Base-by-base conservation (phyloP, 1,140 invertebrate genomes). In the Brachionus paranguensis region DNA sequence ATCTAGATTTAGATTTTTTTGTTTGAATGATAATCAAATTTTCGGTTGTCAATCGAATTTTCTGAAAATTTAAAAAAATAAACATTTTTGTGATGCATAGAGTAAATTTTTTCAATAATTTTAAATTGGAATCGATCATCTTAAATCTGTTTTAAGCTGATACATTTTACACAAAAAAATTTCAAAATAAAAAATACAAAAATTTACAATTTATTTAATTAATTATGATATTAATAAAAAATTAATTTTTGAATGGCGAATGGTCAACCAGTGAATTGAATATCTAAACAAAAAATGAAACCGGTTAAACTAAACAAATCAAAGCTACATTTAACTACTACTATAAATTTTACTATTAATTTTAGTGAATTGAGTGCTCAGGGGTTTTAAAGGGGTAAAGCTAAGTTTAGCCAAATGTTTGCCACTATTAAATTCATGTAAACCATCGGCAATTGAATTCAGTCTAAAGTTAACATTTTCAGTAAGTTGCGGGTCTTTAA, bases 391-490 rank as follows among this genome's bases (percentile, higher is more conserved):
- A 7, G n/a, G 33, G 8, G 65, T 14, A n/a, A 37, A 14, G 33
- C 29, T 72, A 45, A 33, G 17, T 17, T 72, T 37, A 3, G 29
- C n/a, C 12, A 43, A n/a, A 41, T 72, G 11, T 7, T 72, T 72
- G 8, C 12, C 33, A 45, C 17, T 20, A 72, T 72, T 17, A 4
- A 43, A 20, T 17, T 41, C 68, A 72, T 72, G 41, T 12, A 72
- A 17, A 14, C 68, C 68, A 72, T 72, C 68, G 41, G 17, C 68
- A 20, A 72, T 20, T n/a, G 68, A 72, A 50, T 76, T 24, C 3
- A 76, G 17, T 50, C 27, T 76, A 50, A 76, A 76, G 20, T 50
- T 76, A 24, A 76, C 24, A 50, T 11, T 76, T 50, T 76, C 72
- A 27, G 7, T 53, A 14, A 76, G 20, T 76, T 72, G n/a, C 8